Evolutionary conservation across 2,113 vertebrate genomes (phyloP).

Genomic region (Macrotis lagotis): DNA sequence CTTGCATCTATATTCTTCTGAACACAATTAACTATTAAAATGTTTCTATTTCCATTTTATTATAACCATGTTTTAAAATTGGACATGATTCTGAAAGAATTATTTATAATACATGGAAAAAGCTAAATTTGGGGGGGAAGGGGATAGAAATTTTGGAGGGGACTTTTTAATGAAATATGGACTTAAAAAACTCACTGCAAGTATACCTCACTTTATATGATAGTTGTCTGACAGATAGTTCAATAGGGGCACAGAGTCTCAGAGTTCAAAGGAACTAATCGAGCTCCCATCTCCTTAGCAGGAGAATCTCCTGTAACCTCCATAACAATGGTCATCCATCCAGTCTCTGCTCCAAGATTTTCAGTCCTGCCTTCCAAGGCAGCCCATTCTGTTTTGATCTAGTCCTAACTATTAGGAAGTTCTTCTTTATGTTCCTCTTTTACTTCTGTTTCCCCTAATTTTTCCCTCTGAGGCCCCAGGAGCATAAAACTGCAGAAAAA

Average conservation of each 20-base stretch:
- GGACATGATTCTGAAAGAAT: conserved; percentile 5
- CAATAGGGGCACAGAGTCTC: not conserved
- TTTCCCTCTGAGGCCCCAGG: not conserved
- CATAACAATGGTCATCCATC: not conserved
- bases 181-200: conserved; percentile 29
- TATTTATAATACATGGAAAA: conserved; percentile 27
- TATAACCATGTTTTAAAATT: conserved; percentile 24
- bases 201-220: conserved; percentile 45
- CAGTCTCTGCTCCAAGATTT: not conserved
- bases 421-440: not conserved
- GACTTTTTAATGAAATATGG: conserved; percentile 15
- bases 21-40: conserved; percentile 15
- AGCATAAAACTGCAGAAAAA: not conserved
- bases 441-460: not conserved
- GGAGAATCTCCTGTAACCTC: conserved; percentile 2
- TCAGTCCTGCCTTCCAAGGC: not conserved
- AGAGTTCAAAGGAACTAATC: not conserved
- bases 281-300: not conserved
- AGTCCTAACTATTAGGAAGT: not conserved
- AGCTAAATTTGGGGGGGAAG: conserved; percentile 5
- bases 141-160: not conserved
- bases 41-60: conserved; percentile 6
- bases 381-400: not conserved
- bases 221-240: not conserved
- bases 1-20: conserved; percentile 11